Evolutionary conservation across 53 echinoderm and acorn worm species (phyloP).

Genomic region (Antedon mediterranea): DNA sequence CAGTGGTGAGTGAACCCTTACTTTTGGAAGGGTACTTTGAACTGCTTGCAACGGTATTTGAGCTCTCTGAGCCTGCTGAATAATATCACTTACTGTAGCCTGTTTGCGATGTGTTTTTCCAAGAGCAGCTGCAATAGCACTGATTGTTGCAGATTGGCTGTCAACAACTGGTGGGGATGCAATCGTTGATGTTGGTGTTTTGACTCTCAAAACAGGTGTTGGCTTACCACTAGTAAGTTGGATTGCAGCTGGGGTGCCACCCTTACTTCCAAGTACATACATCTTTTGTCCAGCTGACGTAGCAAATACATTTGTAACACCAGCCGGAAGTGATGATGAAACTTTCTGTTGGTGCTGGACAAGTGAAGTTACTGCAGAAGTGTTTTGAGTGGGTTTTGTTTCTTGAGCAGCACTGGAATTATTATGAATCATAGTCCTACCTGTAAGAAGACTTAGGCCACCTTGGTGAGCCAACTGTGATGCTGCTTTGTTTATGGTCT

Average conservation of each 20-base stretch:
- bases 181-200: neutral
- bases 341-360: neutral
- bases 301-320: neutral
- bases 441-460: neutral
- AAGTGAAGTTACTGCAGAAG: neutral
- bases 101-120: neutral
- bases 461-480: neutral
- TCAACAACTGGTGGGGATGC: neutral
- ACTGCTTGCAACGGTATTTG: neutral
- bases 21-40: neutral
- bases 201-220: neutral
- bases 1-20: neutral
- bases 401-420: neutral
- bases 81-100: neutral
- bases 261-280: neutral
- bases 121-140: neutral
- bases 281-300: neutral
- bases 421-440: neutral
- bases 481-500: neutral
- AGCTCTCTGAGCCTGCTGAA: neutral
- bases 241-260: neutral
- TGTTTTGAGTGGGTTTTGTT: neutral
- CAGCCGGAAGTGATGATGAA: neutral
- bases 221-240: neutral
- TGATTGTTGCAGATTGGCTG: neutral